Conservation (phyloP, 2,797 vertebrate species). For the Phrynocephalus forsythii region DNA sequence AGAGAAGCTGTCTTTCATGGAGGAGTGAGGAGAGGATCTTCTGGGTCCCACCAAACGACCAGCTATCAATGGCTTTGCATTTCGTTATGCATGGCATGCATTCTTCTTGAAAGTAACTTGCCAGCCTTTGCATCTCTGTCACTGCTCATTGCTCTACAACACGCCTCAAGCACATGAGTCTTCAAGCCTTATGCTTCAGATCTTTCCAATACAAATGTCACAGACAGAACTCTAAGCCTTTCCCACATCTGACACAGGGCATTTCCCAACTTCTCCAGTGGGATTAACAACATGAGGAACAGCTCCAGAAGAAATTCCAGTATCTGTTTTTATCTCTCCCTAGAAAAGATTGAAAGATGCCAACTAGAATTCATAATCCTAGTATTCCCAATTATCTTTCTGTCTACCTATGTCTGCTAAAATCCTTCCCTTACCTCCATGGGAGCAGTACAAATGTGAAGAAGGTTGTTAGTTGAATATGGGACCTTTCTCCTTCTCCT, state of each 20-base stretch:
- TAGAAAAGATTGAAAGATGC: no score
- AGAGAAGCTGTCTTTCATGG: not conserved
- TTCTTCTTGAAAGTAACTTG: no score
- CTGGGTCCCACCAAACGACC: not conserved
- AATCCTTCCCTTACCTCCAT: no score
- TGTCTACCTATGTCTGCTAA: not conserved
- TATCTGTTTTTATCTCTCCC: not conserved
- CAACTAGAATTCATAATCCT: no score
- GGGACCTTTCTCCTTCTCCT: not conserved
- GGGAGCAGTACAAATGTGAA: not conserved
- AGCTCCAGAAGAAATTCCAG: not conserved
- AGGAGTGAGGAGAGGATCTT: not conserved
- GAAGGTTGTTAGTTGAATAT: not conserved
- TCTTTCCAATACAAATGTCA: not conserved
- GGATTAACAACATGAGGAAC: not conserved
- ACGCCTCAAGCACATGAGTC: not conserved
- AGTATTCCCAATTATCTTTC: not conserved
- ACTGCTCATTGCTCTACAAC: no score
- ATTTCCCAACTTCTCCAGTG: not conserved
- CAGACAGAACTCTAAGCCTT: not conserved
- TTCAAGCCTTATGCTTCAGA: not conserved
- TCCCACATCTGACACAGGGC: not conserved
- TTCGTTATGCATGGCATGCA: no score
- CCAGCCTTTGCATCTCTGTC: no score
- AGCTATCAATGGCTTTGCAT: no score